Evolutionary conservation across 2,888 invertebrate species (phyloP), one percentile per base, ranked within the genome.

Genomic region (Acronicta alni): DNA sequence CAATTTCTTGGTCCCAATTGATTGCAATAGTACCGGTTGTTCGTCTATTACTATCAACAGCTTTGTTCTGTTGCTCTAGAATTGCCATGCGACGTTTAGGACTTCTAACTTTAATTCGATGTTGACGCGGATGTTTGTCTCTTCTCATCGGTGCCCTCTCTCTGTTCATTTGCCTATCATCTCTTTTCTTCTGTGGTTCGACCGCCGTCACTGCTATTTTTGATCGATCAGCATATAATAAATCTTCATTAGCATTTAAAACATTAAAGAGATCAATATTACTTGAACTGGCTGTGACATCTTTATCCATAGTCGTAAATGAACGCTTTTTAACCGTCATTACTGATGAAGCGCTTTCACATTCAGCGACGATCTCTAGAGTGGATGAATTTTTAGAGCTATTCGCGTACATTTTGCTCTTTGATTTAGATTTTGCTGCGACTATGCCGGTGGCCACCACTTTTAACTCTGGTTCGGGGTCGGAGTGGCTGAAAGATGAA

Each of bases 61-160:
- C 41, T 59, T 80, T 84, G 51, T 62, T 74, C n/a, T 72, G 71
- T 10, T 85, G 73, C 3, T 86, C 86, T 14, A 77, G 53, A 7
- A 75, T 63, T 10, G 75, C 45, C 4, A 79, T 62, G 37, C 83
- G 83, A 3, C 89, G 84, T 70, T 84, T 92, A 1, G 91, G 92
- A 72, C 91, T 93, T 61, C 92, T 84, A 0, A 93, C 90, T 84
- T 91, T 91, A 7, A 89, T 80, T 17, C 91, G 84, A 57, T 92
- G 92, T 61, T 88, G 87, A 10, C 82, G 81, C 0, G 82, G 82
- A 57, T 83, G 57, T 58, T 84, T 90, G 1, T 90, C 88, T 47
- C 82, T 75, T 46, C 81, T 81, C 14, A 60, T 18, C 0, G 79
- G 73, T 32, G 80, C 67, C 63, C 68, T 79, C 17, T 88, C 87